These are phyloP conservation scores for Exephanes ischioxanthus DNA, from an alignment of 2,888 invertebrate species.

Conservation along the genomic window DNA sequence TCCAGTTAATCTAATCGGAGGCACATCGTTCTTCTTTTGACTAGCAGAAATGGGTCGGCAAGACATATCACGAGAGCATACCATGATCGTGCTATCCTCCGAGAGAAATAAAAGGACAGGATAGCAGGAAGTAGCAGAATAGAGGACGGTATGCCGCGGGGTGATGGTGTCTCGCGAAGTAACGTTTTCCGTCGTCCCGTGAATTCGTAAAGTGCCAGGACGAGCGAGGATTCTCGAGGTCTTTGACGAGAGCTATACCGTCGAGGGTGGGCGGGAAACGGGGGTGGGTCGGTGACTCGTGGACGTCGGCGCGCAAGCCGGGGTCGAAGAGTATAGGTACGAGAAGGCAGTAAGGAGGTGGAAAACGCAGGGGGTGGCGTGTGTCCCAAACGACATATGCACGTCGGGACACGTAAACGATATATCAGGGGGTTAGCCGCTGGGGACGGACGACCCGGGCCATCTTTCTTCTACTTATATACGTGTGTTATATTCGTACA, in stretches of 20 bases:
- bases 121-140: constrained; percentile 20
- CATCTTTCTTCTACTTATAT: constrained; percentile 84
- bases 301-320: constrained; percentile 45
- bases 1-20: not conserved
- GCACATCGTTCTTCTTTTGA: not conserved
- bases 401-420: constrained; percentile 85
- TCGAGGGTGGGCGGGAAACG: constrained; percentile 46
- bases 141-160: constrained; percentile 39
- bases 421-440: constrained; percentile 85
- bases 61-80: not conserved
- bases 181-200: constrained; percentile 77
- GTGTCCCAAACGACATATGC: constrained; percentile 85
- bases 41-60: not conserved
- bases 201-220: constrained; percentile 80
- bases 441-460: constrained; percentile 84
- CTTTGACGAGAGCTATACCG: constrained; percentile 66
- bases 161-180: constrained; percentile 70
- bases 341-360: constrained; percentile 50
- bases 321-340: constrained; percentile 52
- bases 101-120: constrained; percentile 28
- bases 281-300: constrained; percentile 67
- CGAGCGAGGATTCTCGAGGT: constrained; percentile 77
- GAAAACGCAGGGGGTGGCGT: constrained; percentile 76
- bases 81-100: constrained; percentile 7
- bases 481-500: constrained; percentile 80